phyloP scores from a whole-genome alignment of 2,888 invertebrate species.

The Heliconius ethilla region DNA sequence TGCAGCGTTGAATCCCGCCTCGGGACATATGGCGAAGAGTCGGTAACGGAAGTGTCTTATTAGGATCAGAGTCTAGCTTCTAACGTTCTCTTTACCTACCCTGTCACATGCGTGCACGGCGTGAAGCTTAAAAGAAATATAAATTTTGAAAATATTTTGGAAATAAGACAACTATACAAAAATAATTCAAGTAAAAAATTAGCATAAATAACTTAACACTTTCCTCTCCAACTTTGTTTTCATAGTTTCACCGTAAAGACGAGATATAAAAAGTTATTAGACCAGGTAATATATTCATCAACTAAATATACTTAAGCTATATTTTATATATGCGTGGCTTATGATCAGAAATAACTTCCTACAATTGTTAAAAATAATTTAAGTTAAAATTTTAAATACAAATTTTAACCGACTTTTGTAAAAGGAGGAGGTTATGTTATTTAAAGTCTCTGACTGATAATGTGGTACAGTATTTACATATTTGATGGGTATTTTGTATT shows the following conservation, averaged over 20 bases:
- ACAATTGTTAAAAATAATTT: background rate
- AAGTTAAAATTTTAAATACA: too few relatives aligned
- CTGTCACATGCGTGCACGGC: too few relatives aligned
- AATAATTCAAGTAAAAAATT: conserved; percentile 11
- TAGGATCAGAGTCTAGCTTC: too few relatives aligned
- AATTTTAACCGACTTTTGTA: too few relatives aligned
- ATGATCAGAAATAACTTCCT: background rate
- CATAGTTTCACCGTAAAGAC: conserved; percentile 35
- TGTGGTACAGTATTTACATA: too few relatives aligned
- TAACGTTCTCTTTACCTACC: too few relatives aligned
- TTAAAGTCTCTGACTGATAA: too few relatives aligned
- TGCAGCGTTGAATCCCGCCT: too few relatives aligned
- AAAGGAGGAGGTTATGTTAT: too few relatives aligned
- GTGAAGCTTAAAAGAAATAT: background rate
- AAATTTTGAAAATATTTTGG: background rate
- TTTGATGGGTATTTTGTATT: too few relatives aligned
- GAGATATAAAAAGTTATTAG: conserved; percentile 37
- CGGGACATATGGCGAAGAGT: too few relatives aligned
- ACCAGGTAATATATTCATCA: conserved; percentile 35
- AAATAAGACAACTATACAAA: background rate
- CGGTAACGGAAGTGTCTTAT: too few relatives aligned
- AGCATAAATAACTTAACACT: conserved; percentile 35
- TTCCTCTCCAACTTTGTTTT: conserved; percentile 33
- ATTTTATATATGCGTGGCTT: background rate
- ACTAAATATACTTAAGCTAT: background rate